Percentiles rank a stretch among this genome's conserved stretches.
These are phyloP conservation scores for Stomatorhinus ivindoensis DNA, from an alignment of 2,113 vertebrate species.

Conservation along the genomic window DNA sequence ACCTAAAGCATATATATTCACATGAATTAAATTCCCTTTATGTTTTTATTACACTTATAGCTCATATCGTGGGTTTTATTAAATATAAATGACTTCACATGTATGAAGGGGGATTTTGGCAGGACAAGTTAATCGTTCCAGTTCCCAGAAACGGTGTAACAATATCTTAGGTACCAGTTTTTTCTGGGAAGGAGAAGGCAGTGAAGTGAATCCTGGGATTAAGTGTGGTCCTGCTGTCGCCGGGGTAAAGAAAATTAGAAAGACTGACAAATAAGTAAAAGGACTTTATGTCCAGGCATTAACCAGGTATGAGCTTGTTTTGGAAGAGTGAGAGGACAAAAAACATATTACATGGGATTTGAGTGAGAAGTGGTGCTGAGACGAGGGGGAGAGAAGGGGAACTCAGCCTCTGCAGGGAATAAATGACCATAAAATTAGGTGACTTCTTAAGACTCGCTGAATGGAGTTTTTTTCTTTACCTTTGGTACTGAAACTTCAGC, in stretches of 20 bases:
- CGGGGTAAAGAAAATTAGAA: background rate
- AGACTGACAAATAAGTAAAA: background rate
- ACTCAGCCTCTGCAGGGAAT: slow-evolving; percentile 50
- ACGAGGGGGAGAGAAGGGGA: slow-evolving; percentile 43
- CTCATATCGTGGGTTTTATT: slow-evolving; percentile 33
- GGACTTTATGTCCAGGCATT: background rate
- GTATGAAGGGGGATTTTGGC: slow-evolving; percentile 40
- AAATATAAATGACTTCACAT: slow-evolving; percentile 41
- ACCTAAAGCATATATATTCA: slow-evolving; percentile 33
- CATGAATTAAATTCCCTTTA: slow-evolving; percentile 27
- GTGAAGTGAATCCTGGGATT: slow-evolving; percentile 34
- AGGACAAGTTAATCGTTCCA: slow-evolving; percentile 42
- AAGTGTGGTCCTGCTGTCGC: background rate
- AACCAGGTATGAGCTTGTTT: slow-evolving; percentile 20
- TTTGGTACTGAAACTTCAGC: slow-evolving; percentile 49
- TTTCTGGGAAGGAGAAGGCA: slow-evolving; percentile 34
- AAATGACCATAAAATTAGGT: slow-evolving; percentile 60
- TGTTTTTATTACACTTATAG: background rate
- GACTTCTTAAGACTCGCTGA: slow-evolving; percentile 59
- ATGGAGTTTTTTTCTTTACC: slow-evolving; percentile 39
- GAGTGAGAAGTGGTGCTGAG: slow-evolving; percentile 40
- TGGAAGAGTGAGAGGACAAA: slow-evolving; percentile 11
- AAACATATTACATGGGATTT: slow-evolving; percentile 45
- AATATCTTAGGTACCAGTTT: slow-evolving; percentile 34
- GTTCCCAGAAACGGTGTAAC: slow-evolving; percentile 37